These are phyloP conservation scores for Crotophaga sulcirostris DNA, from an alignment of 2,113 vertebrate genomes.

Conservation along the genomic window DNA sequence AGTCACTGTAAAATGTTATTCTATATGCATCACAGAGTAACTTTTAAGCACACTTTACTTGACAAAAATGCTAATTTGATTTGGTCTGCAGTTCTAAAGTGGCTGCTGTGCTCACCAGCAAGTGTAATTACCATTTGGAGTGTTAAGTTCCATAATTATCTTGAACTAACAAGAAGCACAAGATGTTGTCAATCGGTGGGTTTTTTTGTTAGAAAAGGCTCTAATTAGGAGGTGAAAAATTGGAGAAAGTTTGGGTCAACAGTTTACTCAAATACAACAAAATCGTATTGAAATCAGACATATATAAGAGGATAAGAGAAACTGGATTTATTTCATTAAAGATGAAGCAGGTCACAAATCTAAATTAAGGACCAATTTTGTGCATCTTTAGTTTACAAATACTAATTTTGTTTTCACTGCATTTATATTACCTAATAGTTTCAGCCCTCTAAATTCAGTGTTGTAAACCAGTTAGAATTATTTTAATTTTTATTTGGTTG, in stretches of 20 bases:
- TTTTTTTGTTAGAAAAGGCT: background rate
- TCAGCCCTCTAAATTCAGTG: background rate
- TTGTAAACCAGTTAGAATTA: background rate
- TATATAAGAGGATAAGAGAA: background rate
- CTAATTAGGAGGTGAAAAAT: background rate
- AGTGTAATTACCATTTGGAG: conserved; percentile 22
- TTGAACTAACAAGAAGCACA: conserved; percentile 18
- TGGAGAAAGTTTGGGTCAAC: background rate
- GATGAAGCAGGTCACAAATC: background rate
- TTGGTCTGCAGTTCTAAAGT: background rate
- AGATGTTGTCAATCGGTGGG: background rate
- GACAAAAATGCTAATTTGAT: conserved; percentile 25
- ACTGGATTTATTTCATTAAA: background rate
- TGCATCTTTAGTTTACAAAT: background rate
- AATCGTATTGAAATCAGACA: background rate
- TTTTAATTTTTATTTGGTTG: too few relatives aligned
- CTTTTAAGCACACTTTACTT: conserved; percentile 11
- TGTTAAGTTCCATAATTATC: conserved; percentile 33
- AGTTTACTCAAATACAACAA: background rate
- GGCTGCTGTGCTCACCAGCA: conserved; percentile 9
- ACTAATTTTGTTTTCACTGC: background rate
- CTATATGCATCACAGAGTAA: background rate
- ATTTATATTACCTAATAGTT: background rate
- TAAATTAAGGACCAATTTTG: background rate
- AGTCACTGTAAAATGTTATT: background rate